Percentiles rank a stretch among this genome's conserved stretches.
phyloP scores from a whole-genome alignment of 2,113 vertebrate species.

The Butorides virescens region DNA sequence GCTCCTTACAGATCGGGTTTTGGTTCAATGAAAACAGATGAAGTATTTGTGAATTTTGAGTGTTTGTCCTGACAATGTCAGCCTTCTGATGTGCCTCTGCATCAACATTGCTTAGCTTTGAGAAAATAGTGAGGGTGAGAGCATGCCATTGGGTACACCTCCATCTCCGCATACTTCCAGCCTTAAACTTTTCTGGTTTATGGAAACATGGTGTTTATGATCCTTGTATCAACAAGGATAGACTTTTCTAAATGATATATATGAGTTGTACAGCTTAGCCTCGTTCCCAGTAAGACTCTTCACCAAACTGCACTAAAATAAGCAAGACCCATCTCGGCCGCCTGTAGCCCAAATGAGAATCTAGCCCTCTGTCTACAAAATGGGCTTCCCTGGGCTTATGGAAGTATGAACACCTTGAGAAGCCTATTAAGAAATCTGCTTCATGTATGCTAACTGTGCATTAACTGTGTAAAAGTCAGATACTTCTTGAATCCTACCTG shows the following conservation, averaged over 20 bases:
- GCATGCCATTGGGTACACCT: not conserved
- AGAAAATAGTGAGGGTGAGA: not conserved
- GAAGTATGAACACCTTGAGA: not conserved
- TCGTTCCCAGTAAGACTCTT: not conserved
- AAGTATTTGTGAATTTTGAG: not conserved
- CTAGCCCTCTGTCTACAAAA: not conserved
- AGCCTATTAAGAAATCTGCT: not conserved
- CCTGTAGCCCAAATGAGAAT: not conserved
- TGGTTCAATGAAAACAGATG: not conserved
- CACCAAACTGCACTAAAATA: not conserved
- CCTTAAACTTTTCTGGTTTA: not conserved
- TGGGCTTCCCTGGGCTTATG: not conserved
- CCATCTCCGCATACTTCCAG: not conserved
- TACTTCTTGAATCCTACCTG: not conserved
- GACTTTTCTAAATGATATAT: not conserved
- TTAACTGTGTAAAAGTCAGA: not conserved
- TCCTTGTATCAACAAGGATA: not conserved
- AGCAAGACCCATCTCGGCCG: not conserved
- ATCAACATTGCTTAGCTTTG: not conserved
- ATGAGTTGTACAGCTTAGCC: not conserved
- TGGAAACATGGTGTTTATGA: not conserved
- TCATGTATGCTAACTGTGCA: not conserved
- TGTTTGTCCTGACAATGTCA: not conserved
- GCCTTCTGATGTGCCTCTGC: not conserved
- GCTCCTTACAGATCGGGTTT: not conserved